These are phyloP conservation scores for Bos indicus DNA, from an alignment of 2,113 vertebrate genomes.

Conservation along the genomic window DNA sequence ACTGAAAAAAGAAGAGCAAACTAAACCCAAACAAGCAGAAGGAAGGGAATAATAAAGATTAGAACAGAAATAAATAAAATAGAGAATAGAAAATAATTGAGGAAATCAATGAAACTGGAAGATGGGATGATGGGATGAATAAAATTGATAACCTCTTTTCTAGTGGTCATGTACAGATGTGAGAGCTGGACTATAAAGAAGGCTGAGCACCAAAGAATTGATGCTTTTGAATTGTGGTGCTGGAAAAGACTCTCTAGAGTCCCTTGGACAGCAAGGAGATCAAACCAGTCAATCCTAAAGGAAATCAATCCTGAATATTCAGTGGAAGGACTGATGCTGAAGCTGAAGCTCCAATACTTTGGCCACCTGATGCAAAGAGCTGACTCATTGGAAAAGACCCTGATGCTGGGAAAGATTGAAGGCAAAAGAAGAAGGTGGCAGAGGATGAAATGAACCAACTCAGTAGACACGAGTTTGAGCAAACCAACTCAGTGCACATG, in stretches of 20 bases:
- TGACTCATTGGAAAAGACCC: background rate
- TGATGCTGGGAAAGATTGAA: background rate
- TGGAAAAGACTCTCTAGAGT: background rate
- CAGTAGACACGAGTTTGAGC: background rate
- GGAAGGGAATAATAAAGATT: background rate
- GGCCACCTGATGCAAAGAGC: background rate
- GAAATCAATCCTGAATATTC: background rate
- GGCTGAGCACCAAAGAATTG: background rate
- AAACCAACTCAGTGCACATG: background rate
- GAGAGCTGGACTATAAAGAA: background rate
- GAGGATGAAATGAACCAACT: background rate
- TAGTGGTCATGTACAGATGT: background rate
- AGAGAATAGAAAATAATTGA: background rate
- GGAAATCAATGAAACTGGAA: background rate
- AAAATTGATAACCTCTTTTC: background rate
- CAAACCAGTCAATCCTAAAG: background rate
- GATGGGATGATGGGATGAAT: background rate
- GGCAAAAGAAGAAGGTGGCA: background rate
- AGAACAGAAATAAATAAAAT: background rate
- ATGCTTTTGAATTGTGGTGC: background rate
- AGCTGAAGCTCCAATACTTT: background rate
- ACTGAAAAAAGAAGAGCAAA: constrained; percentile 15
- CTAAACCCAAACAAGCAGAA: background rate
- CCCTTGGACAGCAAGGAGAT: background rate
- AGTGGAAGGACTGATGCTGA: background rate